A percentile compares a stretch with the other conserved stretches of the same genome.
These are phyloP conservation scores for Melanophora roralis DNA, from an alignment of 2,888 invertebrate genomes.

Conservation along the genomic window DNA sequence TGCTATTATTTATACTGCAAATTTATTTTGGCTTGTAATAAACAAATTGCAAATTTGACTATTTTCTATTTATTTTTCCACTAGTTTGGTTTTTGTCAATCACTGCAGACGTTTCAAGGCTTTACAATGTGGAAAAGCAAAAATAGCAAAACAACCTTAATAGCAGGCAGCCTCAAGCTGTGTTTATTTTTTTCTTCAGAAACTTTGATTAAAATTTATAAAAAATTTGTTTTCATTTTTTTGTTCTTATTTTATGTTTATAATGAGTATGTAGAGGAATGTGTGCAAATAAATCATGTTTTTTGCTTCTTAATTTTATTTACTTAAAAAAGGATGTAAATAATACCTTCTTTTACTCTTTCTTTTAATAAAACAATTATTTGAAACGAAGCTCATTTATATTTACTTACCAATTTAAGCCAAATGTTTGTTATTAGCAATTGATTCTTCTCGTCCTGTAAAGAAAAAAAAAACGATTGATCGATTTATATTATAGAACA, in stretches of 20 bases:
- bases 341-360: no score
- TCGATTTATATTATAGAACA: no score
- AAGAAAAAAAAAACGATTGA: slow-evolving; percentile 74
- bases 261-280: no score
- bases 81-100: not conserved
- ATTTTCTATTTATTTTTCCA: not conserved
- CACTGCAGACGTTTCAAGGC: not conserved
- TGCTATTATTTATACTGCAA: slow-evolving; percentile 5
- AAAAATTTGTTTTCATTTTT: not conserved
- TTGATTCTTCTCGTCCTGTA: slow-evolving; percentile 98
- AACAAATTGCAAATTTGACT: slow-evolving; percentile 31
- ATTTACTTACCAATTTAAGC: slow-evolving; percentile 92
- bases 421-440: slow-evolving; percentile 97
- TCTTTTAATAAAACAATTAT: no score
- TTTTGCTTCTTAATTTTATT: no score
- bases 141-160: not conserved
- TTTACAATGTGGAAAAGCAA: not conserved
- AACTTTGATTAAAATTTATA: slow-evolving; percentile 10
- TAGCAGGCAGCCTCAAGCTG: not conserved
- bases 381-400: not conserved
- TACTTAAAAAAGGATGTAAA: no score
- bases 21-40: slow-evolving; percentile 33
- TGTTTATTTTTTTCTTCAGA: not conserved
- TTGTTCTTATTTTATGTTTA: no score
- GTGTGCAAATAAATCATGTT: not conserved